Evolutionary conservation across 2,113 vertebrate genomes (phyloP), one percentile per base, ranked within the genome.

Genomic region (Chlamydotis undulata): DNA sequence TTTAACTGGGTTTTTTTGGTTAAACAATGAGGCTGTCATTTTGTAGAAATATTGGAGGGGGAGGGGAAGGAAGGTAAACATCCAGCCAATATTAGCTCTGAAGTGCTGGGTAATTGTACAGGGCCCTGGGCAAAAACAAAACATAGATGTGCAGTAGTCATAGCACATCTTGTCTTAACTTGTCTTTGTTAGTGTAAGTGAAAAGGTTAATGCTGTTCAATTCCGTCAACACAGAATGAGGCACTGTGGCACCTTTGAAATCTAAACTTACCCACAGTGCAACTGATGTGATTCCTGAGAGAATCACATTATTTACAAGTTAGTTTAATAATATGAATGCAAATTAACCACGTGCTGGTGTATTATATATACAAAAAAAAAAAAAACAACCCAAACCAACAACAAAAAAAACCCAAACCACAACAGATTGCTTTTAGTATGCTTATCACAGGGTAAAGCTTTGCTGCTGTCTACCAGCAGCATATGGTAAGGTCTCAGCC

Each of bases 191-290:
- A 98, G 97, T 83, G 95, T 96, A 94, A 97, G 97, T 98, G 98
- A 98, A 98, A 98, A 98, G 98, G 98, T 98, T 98, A 98, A 98
- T 97, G 97, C 93, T 88, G 96, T 94, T 97, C 97, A 95, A 95
- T 96, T 97, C 96, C 9, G 52, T 98, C 97, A 97, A 95, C 93
- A 93, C 90, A 97, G 95, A 97, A 89, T 75, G 87, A 97, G 89
- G 93, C 94, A 96, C 90, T 55, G 86, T 92, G 93, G 95, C 95
- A 97, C 95, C 96, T 97, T 87, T 96, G 97, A 98, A 98, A 98
- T 97, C 96, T 94, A 95, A 97, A 98, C 96, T 97, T 96, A 96
- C 89, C 76, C 91, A 96, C 82, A 93, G 83, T 87, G 56, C 88
- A 93, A 56, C 56, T 89, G 96, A 97, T 97, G 92, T 83, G 92